These are phyloP conservation scores for Cepphus grylle DNA, from an alignment of 2,113 vertebrate species.

Conservation along the genomic window DNA sequence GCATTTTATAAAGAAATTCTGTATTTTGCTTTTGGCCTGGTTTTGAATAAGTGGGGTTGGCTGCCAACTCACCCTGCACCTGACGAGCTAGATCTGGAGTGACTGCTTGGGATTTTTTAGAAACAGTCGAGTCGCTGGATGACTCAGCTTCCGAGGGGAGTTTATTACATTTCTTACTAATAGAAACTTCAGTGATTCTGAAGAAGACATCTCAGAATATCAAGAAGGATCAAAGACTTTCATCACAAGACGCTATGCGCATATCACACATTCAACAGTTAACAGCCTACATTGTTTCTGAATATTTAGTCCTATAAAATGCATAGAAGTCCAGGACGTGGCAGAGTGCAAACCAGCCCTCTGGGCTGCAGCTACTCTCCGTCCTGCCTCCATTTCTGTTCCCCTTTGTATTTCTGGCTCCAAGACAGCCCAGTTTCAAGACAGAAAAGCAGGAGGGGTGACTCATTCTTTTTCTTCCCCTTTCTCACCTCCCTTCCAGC, in stretches of 20 bases:
- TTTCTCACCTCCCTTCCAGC: not conserved
- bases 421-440: not conserved
- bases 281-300: not conserved
- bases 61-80: slow-evolving; percentile 37
- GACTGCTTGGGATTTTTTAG: slow-evolving; percentile 37
- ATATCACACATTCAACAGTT: not conserved
- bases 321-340: not conserved
- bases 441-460: not conserved
- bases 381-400: not conserved
- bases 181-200: slow-evolving; percentile 40
- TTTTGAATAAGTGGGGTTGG: slow-evolving; percentile 6
- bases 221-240: not conserved
- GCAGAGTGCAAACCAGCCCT: not conserved
- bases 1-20: not conserved
- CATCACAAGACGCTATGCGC: not conserved
- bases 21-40: not conserved
- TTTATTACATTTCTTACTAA: slow-evolving; percentile 41
- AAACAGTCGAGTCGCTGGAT: not conserved
- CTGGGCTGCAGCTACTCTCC: not conserved
- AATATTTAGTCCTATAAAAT: not conserved
- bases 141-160: slow-evolving; percentile 52
- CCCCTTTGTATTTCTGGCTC: not conserved
- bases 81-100: slow-evolving; percentile 15
- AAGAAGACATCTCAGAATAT: slow-evolving; percentile 23
- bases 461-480: not conserved